Evolutionary conservation across 2,797 vertebrate genomes (phyloP).

Genomic region (Aselliscus stoliczkanus): DNA sequence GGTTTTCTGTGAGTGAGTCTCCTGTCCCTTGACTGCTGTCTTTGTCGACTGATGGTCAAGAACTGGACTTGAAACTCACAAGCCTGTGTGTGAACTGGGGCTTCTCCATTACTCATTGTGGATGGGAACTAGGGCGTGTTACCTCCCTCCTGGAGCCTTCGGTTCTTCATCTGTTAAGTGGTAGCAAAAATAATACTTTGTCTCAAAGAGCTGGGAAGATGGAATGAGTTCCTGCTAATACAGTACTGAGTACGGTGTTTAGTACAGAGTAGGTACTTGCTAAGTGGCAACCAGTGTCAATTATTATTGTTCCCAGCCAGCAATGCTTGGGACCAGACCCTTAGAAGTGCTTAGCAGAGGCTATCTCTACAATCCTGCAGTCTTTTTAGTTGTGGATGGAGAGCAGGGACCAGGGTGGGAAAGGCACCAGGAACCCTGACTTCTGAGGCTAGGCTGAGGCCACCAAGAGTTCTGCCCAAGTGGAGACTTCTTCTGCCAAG

Average conservation of each 20-base stretch:
- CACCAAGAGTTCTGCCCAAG: neutral
- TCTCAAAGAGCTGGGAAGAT: neutral
- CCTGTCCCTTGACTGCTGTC: neutral
- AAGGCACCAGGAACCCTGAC: neutral
- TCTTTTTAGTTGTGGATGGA: neutral
- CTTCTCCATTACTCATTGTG: neutral
- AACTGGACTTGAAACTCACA: neutral
- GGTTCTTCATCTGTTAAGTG: neutral
- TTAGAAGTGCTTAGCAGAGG: neutral
- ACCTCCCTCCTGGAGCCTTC: neutral
- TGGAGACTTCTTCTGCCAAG: neutral
- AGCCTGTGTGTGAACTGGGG: neutral
- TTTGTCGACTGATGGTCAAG: neutral
- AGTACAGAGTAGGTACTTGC: neutral
- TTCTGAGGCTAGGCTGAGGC: neutral
- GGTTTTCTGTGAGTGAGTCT: neutral
- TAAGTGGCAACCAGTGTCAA: neutral
- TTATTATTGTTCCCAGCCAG: neutral
- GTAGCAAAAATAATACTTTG: neutral
- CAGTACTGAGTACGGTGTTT: neutral
- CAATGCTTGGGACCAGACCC: neutral
- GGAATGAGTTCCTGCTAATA: neutral
- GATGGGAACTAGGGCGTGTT: neutral
- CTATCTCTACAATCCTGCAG: neutral
- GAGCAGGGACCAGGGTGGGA: neutral